phyloP scores from a whole-genome alignment of 2,888 invertebrate species.

The Rhogogaster chlorosoma region DNA sequence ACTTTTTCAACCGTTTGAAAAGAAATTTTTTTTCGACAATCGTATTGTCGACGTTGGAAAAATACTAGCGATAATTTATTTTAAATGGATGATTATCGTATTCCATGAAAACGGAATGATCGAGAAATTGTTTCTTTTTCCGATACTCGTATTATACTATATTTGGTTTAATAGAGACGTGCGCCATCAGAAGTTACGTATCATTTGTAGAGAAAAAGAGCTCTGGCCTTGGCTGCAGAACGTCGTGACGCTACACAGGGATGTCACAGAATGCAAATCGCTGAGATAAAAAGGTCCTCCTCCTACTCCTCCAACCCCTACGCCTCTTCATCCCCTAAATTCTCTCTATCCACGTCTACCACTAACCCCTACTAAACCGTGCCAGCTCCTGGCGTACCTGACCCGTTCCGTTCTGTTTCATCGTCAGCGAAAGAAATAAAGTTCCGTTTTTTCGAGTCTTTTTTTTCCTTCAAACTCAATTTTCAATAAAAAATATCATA shows the following conservation, averaged over 20 bases:
- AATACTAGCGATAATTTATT: too few relatives aligned
- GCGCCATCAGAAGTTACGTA: background rate
- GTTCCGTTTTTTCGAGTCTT: background rate
- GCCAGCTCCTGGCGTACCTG: background rate
- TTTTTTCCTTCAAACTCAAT: background rate
- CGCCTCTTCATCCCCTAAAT: conserved; percentile 32
- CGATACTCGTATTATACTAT: too few relatives aligned
- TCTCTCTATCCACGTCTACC: conserved; percentile 33
- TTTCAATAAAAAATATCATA: too few relatives aligned
- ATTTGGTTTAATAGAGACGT: background rate
- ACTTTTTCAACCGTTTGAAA: too few relatives aligned
- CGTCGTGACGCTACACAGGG: conserved; percentile 14
- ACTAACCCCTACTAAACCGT: conserved; percentile 14
- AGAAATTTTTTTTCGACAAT: background rate
- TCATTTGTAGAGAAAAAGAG: conserved; percentile 30
- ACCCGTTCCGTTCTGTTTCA: background rate
- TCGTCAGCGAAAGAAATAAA: background rate
- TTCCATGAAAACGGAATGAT: too few relatives aligned
- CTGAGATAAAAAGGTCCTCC: conserved; percentile 58
- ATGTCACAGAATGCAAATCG: conserved; percentile 62
- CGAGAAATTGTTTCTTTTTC: too few relatives aligned
- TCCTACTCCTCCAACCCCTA: conserved; percentile 14
- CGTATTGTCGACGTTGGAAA: too few relatives aligned
- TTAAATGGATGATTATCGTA: too few relatives aligned
- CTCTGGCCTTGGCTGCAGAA: conserved; percentile 27